phyloP scores from a whole-genome alignment of 2,888 invertebrate genomes.

The Noctua comes region DNA sequence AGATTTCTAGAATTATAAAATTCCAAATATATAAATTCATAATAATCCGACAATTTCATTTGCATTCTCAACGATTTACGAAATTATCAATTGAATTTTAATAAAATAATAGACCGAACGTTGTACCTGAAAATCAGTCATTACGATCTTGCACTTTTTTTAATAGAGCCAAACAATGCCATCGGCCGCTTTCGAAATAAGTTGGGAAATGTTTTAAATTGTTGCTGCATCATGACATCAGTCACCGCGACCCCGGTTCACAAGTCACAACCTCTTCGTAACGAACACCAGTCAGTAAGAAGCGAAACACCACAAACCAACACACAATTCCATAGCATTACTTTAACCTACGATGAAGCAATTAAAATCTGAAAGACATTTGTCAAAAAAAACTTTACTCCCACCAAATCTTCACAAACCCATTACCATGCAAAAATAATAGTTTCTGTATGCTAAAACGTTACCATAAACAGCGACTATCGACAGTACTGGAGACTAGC shows the following conservation, averaged over 20 bases:
- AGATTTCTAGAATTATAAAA: neutral
- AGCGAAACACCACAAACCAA: neutral
- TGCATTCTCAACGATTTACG: neutral
- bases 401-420: constrained; percentile 13
- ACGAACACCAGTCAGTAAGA: neutral
- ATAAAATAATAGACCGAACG: neutral
- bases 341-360: neutral
- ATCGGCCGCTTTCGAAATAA: neutral
- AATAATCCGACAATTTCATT: neutral
- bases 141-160: neutral
- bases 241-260: neutral
- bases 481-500: constrained; percentile 36
- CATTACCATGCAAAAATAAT: constrained; percentile 42
- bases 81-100: neutral
- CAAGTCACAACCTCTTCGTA: constrained; percentile 12
- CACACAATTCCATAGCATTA: neutral
- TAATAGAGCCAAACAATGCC: neutral
- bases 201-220: neutral
- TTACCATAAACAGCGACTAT: constrained; percentile 45
- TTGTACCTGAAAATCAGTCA: neutral
- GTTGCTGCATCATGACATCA: neutral
- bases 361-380: constrained; percentile 7
- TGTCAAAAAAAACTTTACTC: neutral
- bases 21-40: neutral
- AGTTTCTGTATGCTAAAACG: constrained; percentile 38